A percentile compares a stretch with the other conserved stretches of the same genome.
Evolutionary conservation across 2,888 invertebrate species (phyloP).

Genomic region (Lucinisca nassula): DNA sequence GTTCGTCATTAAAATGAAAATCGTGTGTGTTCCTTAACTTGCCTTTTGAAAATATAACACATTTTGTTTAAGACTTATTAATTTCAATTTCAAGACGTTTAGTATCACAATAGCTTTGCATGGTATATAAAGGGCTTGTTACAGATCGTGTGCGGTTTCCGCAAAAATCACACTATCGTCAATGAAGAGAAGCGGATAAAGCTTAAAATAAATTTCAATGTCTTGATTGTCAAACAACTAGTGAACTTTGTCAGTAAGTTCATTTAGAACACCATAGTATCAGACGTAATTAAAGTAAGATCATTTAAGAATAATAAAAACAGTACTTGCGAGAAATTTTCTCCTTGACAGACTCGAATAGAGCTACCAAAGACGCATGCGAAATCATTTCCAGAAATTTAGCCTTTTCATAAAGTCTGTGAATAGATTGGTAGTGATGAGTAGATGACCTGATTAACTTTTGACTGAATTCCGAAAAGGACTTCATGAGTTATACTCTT

Average conservation of each 20-base stretch:
- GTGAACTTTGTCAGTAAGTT: not conserved
- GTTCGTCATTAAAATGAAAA: constrained; percentile 18
- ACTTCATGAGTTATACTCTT: no score
- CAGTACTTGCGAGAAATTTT: not conserved
- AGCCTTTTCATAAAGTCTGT: not conserved
- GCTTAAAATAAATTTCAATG: constrained; percentile 23
- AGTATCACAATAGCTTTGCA: constrained; percentile 27
- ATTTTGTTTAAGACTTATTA: constrained; percentile 34
- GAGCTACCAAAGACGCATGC: not conserved
- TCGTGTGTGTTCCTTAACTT: not conserved
- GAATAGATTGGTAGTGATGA: no score
- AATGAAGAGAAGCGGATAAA: constrained; percentile 30
- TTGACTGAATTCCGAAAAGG: no score
- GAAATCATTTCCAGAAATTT: not conserved
- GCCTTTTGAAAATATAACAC: constrained; percentile 33
- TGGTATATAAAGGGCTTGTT: constrained; percentile 23
- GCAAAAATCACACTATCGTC: constrained; percentile 40
- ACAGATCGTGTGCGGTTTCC: constrained; percentile 19
- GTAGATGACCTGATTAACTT: no score
- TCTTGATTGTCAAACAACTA: constrained; percentile 15
- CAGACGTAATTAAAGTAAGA: not conserved
- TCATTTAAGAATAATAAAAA: constrained; percentile 7
- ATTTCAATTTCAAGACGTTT: constrained; percentile 13
- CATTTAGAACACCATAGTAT: not conserved
- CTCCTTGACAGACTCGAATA: not conserved